Conservation (phyloP, 2,888 invertebrate species). For the Ischnus inquisitorius region DNA sequence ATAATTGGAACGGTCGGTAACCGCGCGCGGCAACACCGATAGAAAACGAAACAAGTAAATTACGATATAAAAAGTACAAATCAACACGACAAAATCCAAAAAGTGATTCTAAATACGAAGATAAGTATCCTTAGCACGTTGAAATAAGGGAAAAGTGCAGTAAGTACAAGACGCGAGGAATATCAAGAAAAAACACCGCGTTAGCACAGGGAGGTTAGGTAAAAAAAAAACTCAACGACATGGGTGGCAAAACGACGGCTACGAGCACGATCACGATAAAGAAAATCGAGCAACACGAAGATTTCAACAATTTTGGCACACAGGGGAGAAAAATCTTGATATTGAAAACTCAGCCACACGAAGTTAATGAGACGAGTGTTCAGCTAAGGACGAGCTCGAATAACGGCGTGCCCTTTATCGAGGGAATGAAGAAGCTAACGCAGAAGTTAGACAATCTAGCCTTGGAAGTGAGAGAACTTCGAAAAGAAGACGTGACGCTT, state of each 20-base stretch:
- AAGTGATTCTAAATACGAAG: background rate
- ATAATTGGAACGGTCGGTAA: constrained; percentile 17
- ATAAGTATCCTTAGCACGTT: background rate
- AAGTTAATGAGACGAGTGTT: background rate
- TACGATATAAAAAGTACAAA: no score
- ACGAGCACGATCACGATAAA: background rate
- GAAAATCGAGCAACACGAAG: background rate
- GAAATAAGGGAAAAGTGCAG: background rate
- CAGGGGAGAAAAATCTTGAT: no score
- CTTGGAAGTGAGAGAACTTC: background rate
- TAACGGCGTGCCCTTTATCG: background rate
- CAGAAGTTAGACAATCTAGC: background rate
- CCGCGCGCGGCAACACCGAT: background rate
- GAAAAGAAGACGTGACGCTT: background rate
- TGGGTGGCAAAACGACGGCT: background rate
- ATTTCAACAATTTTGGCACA: background rate
- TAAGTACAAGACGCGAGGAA: no score
- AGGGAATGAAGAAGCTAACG: background rate
- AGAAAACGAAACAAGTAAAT: background rate
- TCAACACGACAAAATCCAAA: background rate
- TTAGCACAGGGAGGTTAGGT: background rate
- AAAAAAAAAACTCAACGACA: background rate
- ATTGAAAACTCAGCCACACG: no score
- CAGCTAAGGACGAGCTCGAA: background rate
- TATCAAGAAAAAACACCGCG: background rate